phyloP scores from a whole-genome alignment of 2,797 vertebrate genomes.

The Tenualosa thibaudeaui region DNA sequence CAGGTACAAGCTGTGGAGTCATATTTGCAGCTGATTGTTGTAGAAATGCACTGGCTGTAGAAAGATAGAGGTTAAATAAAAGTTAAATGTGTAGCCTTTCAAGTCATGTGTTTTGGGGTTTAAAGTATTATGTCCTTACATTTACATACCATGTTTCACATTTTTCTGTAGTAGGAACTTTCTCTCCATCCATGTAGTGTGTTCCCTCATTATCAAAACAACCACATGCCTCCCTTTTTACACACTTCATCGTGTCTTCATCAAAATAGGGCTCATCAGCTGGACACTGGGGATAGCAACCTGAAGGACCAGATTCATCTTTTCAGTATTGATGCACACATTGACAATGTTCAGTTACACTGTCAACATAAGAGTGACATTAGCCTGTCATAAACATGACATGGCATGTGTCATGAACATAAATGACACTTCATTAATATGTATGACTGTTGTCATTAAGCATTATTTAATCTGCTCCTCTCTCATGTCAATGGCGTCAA shows the following conservation, averaged over 20 bases:
- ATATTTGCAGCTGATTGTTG: conserved; percentile 57
- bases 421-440: too few species aligned
- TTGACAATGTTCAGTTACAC: too few species aligned
- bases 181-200: conserved; percentile 70
- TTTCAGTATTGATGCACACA: not conserved
- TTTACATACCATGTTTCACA: conserved; percentile 79
- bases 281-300: conserved; percentile 89
- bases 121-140: conserved; percentile 38
- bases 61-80: conserved; percentile 27
- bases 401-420: too few species aligned
- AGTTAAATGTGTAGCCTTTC: not conserved
- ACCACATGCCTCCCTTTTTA: conserved; percentile 72
- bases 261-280: conserved; percentile 79
- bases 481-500: too few species aligned
- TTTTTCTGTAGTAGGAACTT: conserved; percentile 72
- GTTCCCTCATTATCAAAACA: conserved; percentile 76
- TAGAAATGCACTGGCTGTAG: conserved; percentile 60
- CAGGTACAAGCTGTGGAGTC: conserved; percentile 80
- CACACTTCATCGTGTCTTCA: conserved; percentile 84
- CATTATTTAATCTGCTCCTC: too few species aligned
- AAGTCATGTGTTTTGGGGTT: not conserved
- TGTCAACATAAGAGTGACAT: too few species aligned
- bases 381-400: too few species aligned
- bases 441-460: too few species aligned
- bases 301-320: conserved; percentile 59